phyloP scores from a whole-genome alignment of 2,797 vertebrate species.

The Taenioides sp. region DNA sequence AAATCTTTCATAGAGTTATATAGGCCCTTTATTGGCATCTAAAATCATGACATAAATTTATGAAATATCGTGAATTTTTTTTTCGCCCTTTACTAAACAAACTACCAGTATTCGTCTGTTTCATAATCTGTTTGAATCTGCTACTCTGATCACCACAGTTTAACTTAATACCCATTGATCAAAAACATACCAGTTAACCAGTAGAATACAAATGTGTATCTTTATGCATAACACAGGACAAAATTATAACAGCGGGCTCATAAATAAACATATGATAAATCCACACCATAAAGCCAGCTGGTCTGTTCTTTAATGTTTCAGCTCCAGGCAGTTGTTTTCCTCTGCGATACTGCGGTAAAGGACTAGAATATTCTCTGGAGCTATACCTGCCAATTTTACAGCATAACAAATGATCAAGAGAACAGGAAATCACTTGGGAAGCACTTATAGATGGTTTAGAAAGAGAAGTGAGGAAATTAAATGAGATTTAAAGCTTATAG shows the following conservation, averaged over 20 bases:
- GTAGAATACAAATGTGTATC: conserved; percentile 2
- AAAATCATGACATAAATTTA: too few species aligned
- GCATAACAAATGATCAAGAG: not conserved
- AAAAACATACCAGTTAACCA: conserved; percentile 13
- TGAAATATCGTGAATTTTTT: too few species aligned
- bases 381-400: conserved; percentile 10
- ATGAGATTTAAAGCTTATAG: not conserved
- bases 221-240: conserved; percentile 37
- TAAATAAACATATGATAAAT: conserved; percentile 40
- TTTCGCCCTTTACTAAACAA: too few species aligned
- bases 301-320: conserved; percentile 33
- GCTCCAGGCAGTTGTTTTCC: conserved; percentile 32
- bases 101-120: not conserved
- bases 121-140: not conserved
- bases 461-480: too few species aligned
- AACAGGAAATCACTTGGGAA: not conserved
- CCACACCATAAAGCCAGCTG: conserved; percentile 21
- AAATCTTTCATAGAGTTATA: too few species aligned
- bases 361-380: conserved; percentile 10
- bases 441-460: not conserved
- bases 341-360: conserved; percentile 4
- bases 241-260: conserved; percentile 43
- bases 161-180: conserved; percentile 32
- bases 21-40: too few species aligned
- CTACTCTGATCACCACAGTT: conserved; percentile 15